A percentile compares a stretch with the other conserved stretches of the same genome.
These are phyloP conservation scores for Ephestia elutella DNA, from an alignment of 1,140 invertebrate species.

Conservation along the genomic window DNA sequence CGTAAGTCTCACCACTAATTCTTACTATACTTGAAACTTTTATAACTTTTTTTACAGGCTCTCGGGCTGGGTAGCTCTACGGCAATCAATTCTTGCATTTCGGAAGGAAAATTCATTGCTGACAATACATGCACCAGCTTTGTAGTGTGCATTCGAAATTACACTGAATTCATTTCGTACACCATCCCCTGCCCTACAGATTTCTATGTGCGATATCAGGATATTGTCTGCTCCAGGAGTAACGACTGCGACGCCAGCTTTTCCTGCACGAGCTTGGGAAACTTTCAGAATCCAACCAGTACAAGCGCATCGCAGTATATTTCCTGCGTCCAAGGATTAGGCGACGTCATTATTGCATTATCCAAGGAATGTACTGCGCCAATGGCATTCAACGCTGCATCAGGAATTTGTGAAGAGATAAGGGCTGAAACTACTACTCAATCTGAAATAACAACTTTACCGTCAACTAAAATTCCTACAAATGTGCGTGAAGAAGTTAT, in stretches of 20 bases:
- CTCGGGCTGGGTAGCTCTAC: constrained; percentile 25
- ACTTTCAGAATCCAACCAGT: constrained; percentile 26
- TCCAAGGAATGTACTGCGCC: constrained; percentile 33
- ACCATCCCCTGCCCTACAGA: constrained; percentile 45
- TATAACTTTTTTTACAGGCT: constrained; percentile 34
- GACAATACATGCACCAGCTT: constrained; percentile 49
- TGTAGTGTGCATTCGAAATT: constrained; percentile 43
- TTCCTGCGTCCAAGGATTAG: constrained; percentile 42
- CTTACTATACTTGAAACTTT: too few species aligned
- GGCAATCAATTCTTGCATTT: constrained; percentile 29
- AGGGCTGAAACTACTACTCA: neutral
- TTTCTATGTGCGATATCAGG: constrained; percentile 48
- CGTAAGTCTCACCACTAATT: too few species aligned
- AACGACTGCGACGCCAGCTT: constrained; percentile 42
- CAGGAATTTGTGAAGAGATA: neutral
- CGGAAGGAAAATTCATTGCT: constrained; percentile 48
- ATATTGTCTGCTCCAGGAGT: constrained; percentile 45
- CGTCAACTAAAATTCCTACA: neutral
- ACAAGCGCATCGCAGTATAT: constrained; percentile 38
- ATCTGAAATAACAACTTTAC: neutral
- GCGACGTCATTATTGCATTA: constrained; percentile 34
- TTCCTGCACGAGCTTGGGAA: constrained; percentile 38
- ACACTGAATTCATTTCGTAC: constrained; percentile 29
- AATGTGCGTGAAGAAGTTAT: neutral
- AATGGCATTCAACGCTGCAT: neutral